A percentile compares a stretch with the other conserved stretches of the same genome.
These are phyloP conservation scores for Oceanodroma leucorhoa DNA, from an alignment of 2,797 vertebrate species.

Conservation along the genomic window DNA sequence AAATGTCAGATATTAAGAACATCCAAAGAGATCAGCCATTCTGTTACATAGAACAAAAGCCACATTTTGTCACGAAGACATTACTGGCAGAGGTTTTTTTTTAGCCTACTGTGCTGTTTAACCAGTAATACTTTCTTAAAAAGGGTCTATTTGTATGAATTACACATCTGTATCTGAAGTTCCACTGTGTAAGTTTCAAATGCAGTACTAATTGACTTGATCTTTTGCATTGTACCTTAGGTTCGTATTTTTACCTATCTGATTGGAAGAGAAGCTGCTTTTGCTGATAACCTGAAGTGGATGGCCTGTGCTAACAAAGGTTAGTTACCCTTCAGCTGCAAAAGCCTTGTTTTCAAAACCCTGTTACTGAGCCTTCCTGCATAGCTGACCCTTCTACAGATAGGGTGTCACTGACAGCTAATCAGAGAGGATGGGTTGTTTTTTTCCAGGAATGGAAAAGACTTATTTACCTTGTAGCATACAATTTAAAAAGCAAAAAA, in stretches of 20 bases:
- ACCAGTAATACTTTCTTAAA: not conserved
- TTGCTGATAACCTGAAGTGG: constrained; percentile 98
- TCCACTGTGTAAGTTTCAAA: not conserved
- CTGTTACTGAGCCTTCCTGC: not conserved
- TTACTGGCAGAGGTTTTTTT: constrained; percentile 23
- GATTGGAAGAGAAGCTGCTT: constrained; percentile 96
- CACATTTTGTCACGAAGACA: not conserved
- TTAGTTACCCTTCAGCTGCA: constrained; percentile 61
- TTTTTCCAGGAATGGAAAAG: not conserved
- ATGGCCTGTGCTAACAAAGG: constrained; percentile 99
- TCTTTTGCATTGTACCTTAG: constrained; percentile 70
- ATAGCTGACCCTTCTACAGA: not conserved
- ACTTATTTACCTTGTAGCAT: not conserved
- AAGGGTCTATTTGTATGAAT: not conserved
- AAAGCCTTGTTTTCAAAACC: not conserved
- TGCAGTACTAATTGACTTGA: not conserved
- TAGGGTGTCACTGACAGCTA: not conserved
- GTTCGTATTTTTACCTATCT: constrained; percentile 97
- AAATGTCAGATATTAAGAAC: not conserved
- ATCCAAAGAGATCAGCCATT: not conserved
- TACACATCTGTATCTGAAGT: not conserved
- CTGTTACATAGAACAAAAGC: constrained; percentile 35
- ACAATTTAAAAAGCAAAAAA: not conserved
- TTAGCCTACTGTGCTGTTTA: not conserved
- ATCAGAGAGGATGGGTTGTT: not conserved